phyloP scores from a whole-genome alignment of 2,113 vertebrate species.

The Sus scrofa region DNA sequence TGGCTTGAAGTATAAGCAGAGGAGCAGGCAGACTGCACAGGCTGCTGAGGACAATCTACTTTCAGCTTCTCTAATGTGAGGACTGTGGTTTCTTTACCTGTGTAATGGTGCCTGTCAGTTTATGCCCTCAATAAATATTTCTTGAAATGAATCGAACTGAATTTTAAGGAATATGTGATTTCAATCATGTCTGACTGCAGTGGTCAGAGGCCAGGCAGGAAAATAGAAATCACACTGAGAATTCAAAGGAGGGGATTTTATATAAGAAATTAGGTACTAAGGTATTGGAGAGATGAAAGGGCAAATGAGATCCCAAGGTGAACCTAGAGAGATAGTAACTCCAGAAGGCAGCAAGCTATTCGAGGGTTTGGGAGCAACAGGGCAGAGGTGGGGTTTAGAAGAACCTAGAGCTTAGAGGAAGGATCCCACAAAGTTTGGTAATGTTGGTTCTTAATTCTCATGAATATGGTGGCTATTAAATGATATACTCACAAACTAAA shows the following conservation, averaged over 20 bases:
- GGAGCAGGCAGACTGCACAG: accelerated
- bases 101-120: background rate
- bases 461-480: background rate
- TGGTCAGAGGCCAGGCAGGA: background rate
- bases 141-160: background rate
- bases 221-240: background rate
- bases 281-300: background rate
- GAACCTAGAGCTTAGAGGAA: background rate
- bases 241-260: background rate
- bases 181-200: background rate
- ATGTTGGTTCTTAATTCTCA: background rate
- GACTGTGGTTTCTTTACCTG: background rate
- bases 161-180: background rate
- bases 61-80: background rate
- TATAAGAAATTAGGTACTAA: background rate
- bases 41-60: background rate
- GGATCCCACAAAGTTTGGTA: background rate
- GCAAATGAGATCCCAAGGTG: background rate
- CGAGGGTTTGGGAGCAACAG: background rate
- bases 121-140: constrained; percentile 22
- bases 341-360: background rate
- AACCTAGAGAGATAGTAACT: background rate
- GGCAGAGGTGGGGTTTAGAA: accelerated
- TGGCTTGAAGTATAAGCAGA: background rate
- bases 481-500: background rate